Base-by-base conservation (phyloP, 2,113 vertebrate species). In the Neomonachus schauinslandi region DNA sequence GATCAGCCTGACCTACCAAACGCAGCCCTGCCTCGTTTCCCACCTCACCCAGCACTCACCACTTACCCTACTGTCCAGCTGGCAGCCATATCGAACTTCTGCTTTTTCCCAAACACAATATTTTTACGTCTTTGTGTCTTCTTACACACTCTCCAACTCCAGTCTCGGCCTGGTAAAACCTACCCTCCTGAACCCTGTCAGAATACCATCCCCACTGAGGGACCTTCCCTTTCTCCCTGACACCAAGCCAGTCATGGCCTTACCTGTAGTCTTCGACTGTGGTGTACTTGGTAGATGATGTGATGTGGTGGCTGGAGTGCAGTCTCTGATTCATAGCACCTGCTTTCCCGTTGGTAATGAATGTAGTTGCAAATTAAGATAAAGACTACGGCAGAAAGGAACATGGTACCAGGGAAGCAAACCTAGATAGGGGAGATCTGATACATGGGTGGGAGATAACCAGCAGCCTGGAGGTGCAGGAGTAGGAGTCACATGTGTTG, bases 231-330 rank as follows among this genome's bases (percentile, higher is more conserved):
- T 76, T 28, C 22, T 65, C 33, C 36, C 46, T 1, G 22, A 80
- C 36, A 16, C 59, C 4, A 0, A 49, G n/a, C 33, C 26, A 33
- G 2, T 33, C 10, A 4, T 10, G 4, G 36, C 10, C 72, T 26
- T 11, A 2, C 49, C n/a, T 69, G 39, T 42, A 3, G 1, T 33
- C 42, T 33, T 72, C 49, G 24, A 2, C 19, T 72, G 53, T 7
- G 16, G 39, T 31, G 13, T n/a, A n/a, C 31, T 12, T 21, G 31
- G 67, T 7, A 39, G 5, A 14, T 49, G 18, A 4, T 36, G 14
- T 19, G 16, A 7, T 49, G 14, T 0, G 0, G 31, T 6, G 51
- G 4, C 9, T 42, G 5, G 49, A 55, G 33, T 0, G 4, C 2
- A 21, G 5, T 26, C 46, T 65, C 51, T 51, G 82, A 53, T 36